These are phyloP conservation scores for Cheilosia scutellata DNA, from an alignment of 2,888 invertebrate species.

Conservation along the genomic window DNA sequence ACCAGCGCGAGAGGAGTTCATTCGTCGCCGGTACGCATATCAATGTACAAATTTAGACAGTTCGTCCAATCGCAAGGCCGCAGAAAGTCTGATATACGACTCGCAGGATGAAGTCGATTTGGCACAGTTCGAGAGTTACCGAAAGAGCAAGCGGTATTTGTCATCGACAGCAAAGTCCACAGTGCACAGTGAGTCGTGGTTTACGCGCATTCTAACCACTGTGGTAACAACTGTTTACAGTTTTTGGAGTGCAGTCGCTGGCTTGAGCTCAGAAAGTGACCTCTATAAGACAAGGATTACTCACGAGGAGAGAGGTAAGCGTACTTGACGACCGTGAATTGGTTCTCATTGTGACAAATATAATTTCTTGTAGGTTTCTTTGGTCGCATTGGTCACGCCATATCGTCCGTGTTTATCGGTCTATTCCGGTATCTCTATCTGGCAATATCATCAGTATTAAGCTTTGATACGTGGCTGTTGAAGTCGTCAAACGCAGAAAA, in stretches of 20 bases:
- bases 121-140: conserved; percentile 77
- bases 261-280: conserved; percentile 75
- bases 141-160: conserved; percentile 69
- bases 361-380: conserved; percentile 78
- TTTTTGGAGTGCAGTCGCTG: conserved; percentile 78
- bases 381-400: conserved; percentile 76
- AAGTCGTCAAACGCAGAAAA: conserved; percentile 79
- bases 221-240: conserved; percentile 79
- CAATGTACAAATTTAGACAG: conserved; percentile 41
- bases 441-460: conserved; percentile 82
- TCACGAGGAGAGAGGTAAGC: conserved; percentile 78
- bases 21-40: conserved; percentile 81
- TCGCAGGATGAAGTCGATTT: conserved; percentile 83
- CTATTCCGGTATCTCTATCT: conserved; percentile 80
- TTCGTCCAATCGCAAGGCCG: conserved; percentile 65
- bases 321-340: background rate
- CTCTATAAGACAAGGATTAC: conserved; percentile 77
- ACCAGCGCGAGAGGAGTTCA: conserved; percentile 82
- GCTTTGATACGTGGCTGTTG: conserved; percentile 81
- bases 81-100: conserved; percentile 80
- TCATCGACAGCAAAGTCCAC: conserved; percentile 35
- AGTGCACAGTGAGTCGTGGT: conserved; percentile 78
- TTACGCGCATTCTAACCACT: conserved; percentile 79
- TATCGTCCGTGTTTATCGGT: conserved; percentile 78
- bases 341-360: background rate